A percentile compares a stretch with the other conserved stretches of the same genome.
Evolutionary conservation across 2,113 vertebrate genomes (phyloP).

Genomic region (Mesembrinibis cayennensis): DNA sequence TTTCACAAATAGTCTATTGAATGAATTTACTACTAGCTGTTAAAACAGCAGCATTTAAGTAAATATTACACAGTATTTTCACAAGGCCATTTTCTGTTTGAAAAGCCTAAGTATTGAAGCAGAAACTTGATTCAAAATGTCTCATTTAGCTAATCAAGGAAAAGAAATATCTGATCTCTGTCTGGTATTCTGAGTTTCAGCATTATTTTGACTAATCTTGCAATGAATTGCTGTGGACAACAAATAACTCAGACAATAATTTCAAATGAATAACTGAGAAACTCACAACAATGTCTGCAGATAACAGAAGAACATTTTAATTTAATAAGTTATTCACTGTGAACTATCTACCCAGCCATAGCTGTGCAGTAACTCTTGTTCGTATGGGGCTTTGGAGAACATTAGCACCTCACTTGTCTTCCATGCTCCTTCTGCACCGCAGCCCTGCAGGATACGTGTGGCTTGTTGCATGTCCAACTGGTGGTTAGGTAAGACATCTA

Average conservation of each 20-base stretch:
- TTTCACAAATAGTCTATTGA: slow-evolving; percentile 8
- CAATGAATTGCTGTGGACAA: background rate
- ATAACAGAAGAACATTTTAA: background rate
- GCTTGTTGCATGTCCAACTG: background rate
- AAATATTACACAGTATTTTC: slow-evolving; percentile 25
- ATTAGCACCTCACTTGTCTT: background rate
- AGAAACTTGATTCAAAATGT: slow-evolving; percentile 4
- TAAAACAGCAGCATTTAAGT: slow-evolving; percentile 22
- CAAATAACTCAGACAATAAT: background rate
- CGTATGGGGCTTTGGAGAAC: background rate
- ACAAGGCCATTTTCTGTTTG: slow-evolving; percentile 6
- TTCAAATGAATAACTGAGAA: background rate
- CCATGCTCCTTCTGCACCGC: background rate
- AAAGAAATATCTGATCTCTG: background rate
- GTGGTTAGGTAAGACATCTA: background rate
- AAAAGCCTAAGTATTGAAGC: background rate
- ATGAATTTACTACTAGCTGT: slow-evolving; percentile 23
- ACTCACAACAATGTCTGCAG: background rate
- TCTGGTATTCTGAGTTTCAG: background rate
- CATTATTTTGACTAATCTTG: slow-evolving; percentile 5
- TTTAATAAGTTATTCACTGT: background rate
- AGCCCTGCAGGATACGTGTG: background rate
- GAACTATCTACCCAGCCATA: background rate
- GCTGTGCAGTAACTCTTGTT: background rate
- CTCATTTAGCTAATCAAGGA: slow-evolving; percentile 26